Evolutionary conservation across 2,888 invertebrate genomes (phyloP), one percentile per base, ranked within the genome.

Genomic region (Calliopum simillimum): DNA sequence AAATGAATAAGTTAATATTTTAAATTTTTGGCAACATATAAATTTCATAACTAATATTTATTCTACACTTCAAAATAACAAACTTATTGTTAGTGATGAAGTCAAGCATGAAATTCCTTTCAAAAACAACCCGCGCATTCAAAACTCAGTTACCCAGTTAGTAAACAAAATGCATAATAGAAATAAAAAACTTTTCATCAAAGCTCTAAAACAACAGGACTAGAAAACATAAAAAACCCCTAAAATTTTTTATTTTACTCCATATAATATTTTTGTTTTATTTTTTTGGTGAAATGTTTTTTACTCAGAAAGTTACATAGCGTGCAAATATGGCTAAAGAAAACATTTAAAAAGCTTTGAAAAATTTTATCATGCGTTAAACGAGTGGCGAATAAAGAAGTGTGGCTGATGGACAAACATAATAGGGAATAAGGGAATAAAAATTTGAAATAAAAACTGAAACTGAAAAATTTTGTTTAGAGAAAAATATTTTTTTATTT

Each of bases 281-380:
- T 53, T 43, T 8, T 61, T 61, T 11, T 61, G 25, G 55, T 14
- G 23, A 56, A 56, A 56, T 61, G 25, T 61, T 44, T 14, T 59
- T n/a, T 58, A 33, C 56, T 33, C 16, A 16, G 23, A 33, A 58
- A 58, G 33, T 11, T 11, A 58, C 23, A 58, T 58, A 41, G 16
- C 16, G 11, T 33, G 5, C 4, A 58, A 58, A 58, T 33, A 58
- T 46, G 61, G 33, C 56, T 41, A 41, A 13, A 33, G 16, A 66
- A 67, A 67, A 56, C 59, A 67, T 67, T 67, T 67, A 67, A 67
- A n/a, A 67, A 67, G 59, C 59, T 49, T 59, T 67, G 59, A 49
- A 67, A 67, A 59, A 41, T 47, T 67, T 59, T 41, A 67, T 67
- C 67, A 67, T 67, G 67, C 67, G 67, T 67, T n/a, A 59, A 67